These are phyloP conservation scores for Phymorhynchus buccinoides DNA, from an alignment of 1,140 invertebrate genomes.

Conservation along the genomic window DNA sequence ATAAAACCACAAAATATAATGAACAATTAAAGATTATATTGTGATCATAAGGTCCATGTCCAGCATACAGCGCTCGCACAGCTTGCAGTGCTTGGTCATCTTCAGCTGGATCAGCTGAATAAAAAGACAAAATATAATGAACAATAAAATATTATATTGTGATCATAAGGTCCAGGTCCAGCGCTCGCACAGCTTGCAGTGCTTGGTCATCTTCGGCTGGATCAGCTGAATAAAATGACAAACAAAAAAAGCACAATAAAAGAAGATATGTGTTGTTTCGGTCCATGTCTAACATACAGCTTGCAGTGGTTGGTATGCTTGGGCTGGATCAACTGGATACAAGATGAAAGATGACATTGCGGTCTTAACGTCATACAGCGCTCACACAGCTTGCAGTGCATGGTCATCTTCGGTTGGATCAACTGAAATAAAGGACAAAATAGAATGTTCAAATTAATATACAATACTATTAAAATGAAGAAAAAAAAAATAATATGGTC, in stretches of 20 bases:
- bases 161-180: conserved; percentile 31
- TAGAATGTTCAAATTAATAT: neutral
- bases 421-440: conserved; percentile 46
- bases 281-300: conserved; percentile 64
- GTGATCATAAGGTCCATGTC: conserved; percentile 59
- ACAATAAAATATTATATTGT: neutral
- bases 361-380: conserved; percentile 56
- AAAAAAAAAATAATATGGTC: too few relatives aligned
- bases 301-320: conserved; percentile 64
- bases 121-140: neutral
- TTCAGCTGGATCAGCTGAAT: conserved; percentile 53
- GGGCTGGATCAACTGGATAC: conserved; percentile 56
- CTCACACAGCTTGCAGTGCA: conserved; percentile 69
- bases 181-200: conserved; percentile 66
- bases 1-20: conserved; percentile 12
- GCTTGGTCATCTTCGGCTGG: conserved; percentile 52
- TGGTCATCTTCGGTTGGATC: conserved; percentile 48
- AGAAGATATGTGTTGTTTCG: too few relatives aligned
- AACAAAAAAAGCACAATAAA: too few relatives aligned
- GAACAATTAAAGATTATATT: too few relatives aligned
- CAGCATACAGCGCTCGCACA: conserved; percentile 63
- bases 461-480: neutral
- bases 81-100: conserved; percentile 64
- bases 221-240: conserved; percentile 54
- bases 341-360: neutral